Conservation (phyloP, 2,797 vertebrate genomes). For the Chelidonichthys spinosus region DNA sequence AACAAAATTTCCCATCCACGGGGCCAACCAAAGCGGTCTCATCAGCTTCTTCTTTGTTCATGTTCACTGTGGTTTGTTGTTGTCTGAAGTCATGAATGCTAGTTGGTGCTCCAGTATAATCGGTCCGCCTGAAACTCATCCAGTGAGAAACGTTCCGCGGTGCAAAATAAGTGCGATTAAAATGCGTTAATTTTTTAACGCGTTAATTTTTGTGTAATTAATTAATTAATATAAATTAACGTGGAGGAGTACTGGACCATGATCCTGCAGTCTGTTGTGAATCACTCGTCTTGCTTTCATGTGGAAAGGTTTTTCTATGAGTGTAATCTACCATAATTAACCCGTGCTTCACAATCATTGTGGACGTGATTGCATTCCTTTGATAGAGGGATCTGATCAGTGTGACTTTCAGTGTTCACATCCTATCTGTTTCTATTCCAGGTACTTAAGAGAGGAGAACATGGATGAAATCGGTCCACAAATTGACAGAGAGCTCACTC, state of each 20-base stretch:
- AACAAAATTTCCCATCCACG: no score
- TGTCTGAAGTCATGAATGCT: no score
- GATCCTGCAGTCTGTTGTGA: neutral
- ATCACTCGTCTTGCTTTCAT: neutral
- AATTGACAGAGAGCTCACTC: constrained; percentile 32
- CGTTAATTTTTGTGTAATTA: no score
- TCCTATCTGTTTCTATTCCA: constrained; percentile 45
- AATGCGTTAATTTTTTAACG: no score
- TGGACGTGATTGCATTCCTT: constrained; percentile 20
- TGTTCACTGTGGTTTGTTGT: no score
- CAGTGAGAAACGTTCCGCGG: no score
- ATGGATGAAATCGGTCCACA: constrained; percentile 61
- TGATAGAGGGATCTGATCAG: neutral
- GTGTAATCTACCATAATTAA: neutral
- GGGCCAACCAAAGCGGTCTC: no score
- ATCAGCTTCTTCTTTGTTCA: no score
- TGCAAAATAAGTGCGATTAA: no score
- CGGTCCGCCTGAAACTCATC: no score
- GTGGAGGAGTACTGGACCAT: neutral
- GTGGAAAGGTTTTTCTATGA: neutral
- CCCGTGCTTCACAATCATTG: neutral
- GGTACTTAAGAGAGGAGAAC: constrained; percentile 29
- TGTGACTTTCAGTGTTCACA: constrained; percentile 15
- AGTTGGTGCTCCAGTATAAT: no score
- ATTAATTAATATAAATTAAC: no score